Evolutionary conservation across 2,797 vertebrate species (phyloP), one percentile per base, ranked within the genome.

Genomic region (Chelon labrosus): DNA sequence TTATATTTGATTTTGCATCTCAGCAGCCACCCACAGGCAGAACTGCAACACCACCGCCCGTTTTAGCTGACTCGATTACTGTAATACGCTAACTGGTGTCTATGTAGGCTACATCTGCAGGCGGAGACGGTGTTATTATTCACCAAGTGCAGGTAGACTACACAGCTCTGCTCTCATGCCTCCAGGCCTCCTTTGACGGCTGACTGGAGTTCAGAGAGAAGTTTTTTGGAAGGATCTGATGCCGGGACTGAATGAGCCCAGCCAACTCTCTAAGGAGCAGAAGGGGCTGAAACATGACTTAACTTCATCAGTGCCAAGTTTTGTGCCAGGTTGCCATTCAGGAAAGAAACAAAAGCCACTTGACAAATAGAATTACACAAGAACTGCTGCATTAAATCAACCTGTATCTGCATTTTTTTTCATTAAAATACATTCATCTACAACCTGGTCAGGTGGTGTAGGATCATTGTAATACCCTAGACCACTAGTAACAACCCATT

Each of bases 1-100:
- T 85, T 86, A 79, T 86, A 91, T 94, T 92, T 79, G 86, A 94
- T 93, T 93, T 86, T 71, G 67, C 77, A 80, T 89, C 89, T 81
- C 79, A 80, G 83, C 84, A 86, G 79, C 87, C 89, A 71, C 86
- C 89, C 91, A 91, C 91, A 72, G 79, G 76, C 82, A 57, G 57
- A 76, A 60, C 60, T 74, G 75, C 64, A 70, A 70, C 74, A 64
- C 50, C 66, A 4, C n/a, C 22, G 72, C 68, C 75, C 53, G 70
- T 46, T 79, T 76, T 7, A 56, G 80, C 75, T 70, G 80, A 89
- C 85, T 83, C 65, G 70, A 88, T 91, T 82, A 87, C 77, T 50
- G 68, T 88, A 78, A 90, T 88, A 65, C 79, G 85, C 73, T 85
- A 92, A 90, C 80, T 75, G 71, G 82, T 41, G 66, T 79, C 75